Evolutionary conservation across 2,113 vertebrate genomes (phyloP).

Genomic region (Tympanuchus pallidicinctus): DNA sequence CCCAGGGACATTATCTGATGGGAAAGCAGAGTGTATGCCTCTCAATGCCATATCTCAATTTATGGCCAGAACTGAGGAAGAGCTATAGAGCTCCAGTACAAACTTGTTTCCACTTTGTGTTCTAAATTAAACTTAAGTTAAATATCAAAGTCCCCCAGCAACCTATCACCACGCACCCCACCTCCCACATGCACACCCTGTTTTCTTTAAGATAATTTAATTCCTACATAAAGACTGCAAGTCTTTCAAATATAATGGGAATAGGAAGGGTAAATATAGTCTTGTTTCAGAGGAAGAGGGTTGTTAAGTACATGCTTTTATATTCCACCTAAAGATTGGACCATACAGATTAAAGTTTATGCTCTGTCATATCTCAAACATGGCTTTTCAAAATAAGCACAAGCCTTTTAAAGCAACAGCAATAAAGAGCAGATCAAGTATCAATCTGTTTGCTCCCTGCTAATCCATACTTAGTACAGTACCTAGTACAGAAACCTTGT

Average conservation of each 20-base stretch:
- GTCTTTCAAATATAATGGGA: neutral
- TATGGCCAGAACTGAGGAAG: neutral
- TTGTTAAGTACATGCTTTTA: neutral
- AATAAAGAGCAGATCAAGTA: neutral
- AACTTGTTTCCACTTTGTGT: neutral
- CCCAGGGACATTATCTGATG: neutral
- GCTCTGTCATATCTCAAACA: neutral
- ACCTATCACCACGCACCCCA: neutral
- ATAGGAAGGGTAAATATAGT: neutral
- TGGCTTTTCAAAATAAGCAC: neutral
- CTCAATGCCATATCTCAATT: neutral
- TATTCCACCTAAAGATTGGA: neutral
- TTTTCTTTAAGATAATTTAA: neutral
- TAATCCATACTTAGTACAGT: neutral
- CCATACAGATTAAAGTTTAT: neutral
- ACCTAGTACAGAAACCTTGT: neutral
- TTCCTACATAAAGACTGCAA: neutral
- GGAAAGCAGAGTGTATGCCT: neutral
- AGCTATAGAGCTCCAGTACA: neutral
- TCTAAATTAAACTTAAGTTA: neutral
- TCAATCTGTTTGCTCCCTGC: neutral
- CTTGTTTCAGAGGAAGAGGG: neutral
- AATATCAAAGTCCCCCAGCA: neutral
- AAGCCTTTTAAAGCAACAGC: neutral
- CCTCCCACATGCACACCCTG: neutral